Conservation (phyloP, 2,113 vertebrate species). For the Butorides virescens region DNA sequence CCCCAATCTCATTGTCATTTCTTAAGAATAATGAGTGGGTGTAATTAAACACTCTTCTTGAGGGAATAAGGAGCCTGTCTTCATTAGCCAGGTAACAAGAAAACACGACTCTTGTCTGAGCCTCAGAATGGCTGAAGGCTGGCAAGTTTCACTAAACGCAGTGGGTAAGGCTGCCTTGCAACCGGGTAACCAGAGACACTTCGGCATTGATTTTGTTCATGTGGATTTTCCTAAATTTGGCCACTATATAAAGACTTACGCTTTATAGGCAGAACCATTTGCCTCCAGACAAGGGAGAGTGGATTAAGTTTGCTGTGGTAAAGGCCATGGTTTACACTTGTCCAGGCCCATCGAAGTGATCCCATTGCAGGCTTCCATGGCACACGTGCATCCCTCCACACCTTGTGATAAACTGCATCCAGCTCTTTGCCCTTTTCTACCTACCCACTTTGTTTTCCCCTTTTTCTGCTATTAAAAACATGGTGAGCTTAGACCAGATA, state of each 20-base stretch:
- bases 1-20: not conserved
- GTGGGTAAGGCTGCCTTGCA: not conserved
- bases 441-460: not conserved
- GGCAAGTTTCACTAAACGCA: not conserved
- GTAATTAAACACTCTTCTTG: not conserved
- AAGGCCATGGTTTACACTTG: not conserved
- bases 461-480: not conserved
- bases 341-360: not conserved
- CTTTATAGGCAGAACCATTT: not conserved
- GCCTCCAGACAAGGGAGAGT: not conserved
- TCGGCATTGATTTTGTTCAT: not conserved
- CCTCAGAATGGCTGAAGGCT: not conserved
- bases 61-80: not conserved
- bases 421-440: not conserved
- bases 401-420: not conserved
- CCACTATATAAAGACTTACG: not conserved
- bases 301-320: not conserved
- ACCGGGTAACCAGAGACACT: not conserved
- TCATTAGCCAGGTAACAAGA: not conserved
- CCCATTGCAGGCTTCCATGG: not conserved
- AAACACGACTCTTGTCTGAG: not conserved
- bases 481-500: not conserved
- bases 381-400: accelerated
- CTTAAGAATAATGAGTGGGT: not conserved
- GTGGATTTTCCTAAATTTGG: not conserved